Evolutionary conservation across 2,797 vertebrate genomes (phyloP), one percentile per base, ranked within the genome.

Genomic region (Phalanger gymnotis): DNA sequence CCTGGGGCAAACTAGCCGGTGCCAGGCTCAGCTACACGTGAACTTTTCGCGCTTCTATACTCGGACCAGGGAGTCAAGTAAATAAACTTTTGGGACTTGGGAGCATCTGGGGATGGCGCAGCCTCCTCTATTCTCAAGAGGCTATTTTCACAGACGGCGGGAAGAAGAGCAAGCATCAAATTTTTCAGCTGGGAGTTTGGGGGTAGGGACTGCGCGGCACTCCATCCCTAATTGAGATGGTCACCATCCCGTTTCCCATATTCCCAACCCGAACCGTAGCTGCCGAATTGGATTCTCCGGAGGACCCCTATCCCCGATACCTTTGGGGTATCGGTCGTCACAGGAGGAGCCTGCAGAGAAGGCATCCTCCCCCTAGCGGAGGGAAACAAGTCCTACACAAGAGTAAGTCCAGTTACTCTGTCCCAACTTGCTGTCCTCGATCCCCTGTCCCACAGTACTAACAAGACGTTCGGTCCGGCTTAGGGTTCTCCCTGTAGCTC

Each of bases 281-380:
- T 47, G 40, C 40, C 92, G 53, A 13, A 54, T 90, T 90, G 87
- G 56, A 90, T 92, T 95, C 93, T 94, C 87, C 47, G 3, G 95
- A 91, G 56, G 61, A 94, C 96, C 19, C 11, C 55, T 3, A 91
- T 53, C 92, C 57, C 12, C 25, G 91, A 40, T 73, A 73, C 66
- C n/a, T 81, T 47, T 81, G n/a, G 22, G 94, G 91, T 94, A 94
- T 51, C 55, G 1, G 73, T 19, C 28, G 51, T 52, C 47, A 0
- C 4, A 94, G 61, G 28, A 13, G 91, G 91, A 27, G 5, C n/a
- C 40, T 0, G 54, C 61, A 96, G 56, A 28, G 12, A 96, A 89
- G 25, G 19, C 95, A 30, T 94, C 93, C 96, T 96, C 98, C 98
- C 97, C 96, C 97, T 98, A 9, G 97, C 90, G 97, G 96, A 55